Conservation (phyloP, 2,888 invertebrate species). For the Autographa pulchrina region DNA sequence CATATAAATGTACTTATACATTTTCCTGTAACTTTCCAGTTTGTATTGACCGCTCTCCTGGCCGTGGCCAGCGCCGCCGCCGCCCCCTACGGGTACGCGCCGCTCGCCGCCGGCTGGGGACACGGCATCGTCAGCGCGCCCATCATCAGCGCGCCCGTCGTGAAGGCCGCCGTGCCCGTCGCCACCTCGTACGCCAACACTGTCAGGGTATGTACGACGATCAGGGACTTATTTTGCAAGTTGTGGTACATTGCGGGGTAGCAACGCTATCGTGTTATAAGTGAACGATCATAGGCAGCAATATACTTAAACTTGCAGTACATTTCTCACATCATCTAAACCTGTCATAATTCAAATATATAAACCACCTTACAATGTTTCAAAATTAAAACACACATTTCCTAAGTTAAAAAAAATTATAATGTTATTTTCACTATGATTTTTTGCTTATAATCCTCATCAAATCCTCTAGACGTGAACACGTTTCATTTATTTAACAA, state of each 20-base stretch:
- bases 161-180: conserved; percentile 87
- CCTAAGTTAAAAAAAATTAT: too few species aligned
- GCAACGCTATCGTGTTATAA: too few species aligned
- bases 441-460: neutral
- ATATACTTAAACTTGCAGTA: too few species aligned
- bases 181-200: conserved; percentile 91
- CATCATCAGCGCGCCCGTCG: conserved; percentile 80
- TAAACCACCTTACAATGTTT: too few species aligned
- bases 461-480: neutral
- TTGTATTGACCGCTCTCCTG: conserved; percentile 86
- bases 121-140: conserved; percentile 78
- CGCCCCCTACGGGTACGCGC: conserved; percentile 73
- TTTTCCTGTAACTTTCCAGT: conserved; percentile 68
- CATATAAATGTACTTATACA: too few species aligned
- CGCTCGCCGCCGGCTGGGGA: conserved; percentile 66
- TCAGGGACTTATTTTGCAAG: too few species aligned
- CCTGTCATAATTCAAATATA: too few species aligned
- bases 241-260: too few species aligned
- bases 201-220: conserved; percentile 86
- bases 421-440: too few species aligned
- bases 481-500: neutral
- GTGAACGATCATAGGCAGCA: too few species aligned
- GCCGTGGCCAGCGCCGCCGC: conserved; percentile 83
- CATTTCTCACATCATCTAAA: too few species aligned
- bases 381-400: too few species aligned